Base-by-base conservation (phyloP, 2,797 vertebrate species). In the Gallinago solitaria region DNA sequence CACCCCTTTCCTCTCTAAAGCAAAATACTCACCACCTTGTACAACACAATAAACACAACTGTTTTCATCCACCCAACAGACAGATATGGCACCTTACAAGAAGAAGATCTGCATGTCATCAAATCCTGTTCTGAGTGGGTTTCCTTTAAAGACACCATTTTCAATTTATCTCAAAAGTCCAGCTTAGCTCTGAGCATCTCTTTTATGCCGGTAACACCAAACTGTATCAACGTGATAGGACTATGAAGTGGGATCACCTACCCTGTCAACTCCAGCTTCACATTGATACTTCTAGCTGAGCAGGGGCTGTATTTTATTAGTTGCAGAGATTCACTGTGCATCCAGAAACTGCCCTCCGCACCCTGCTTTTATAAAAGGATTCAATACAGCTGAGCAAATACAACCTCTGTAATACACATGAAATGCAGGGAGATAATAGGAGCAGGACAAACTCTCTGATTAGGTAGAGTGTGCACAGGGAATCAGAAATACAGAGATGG, bases 361-460 rank as follows among this genome's bases (percentile, higher is more conserved):
- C 92, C 71, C 54, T 89, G 83, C 91, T 90, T 93, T 96, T 76
- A 68, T 69, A 87, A 87, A 20, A 88, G 93, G 70, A 90, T 91
- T 82, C 87, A 92, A 13, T n/a, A 54, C 91, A 91, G 73, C 91
- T 91, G 73, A 97, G 87, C 88, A 95, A 94, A 93, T 59, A 97
- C 83, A 94, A 87, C 71, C 91, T 93, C 82, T 91, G 23, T 73
- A 89, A 92, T 67, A 89, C 56, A 85, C 8, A 84, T 54, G 83
- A 87, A 91, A 61, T 57, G 37, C 70, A 93, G 71, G 79, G 77
- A 82, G 73, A 87, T 81, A 89, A 83, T 60, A 93, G 80, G 28
- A 92, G 32, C 18, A 35, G 87, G 53, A 73, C 45, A 83, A 87
- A 78, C 78, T 64, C 82, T 91, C 87, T 71, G 71, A 68, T 80